Conservation (phyloP, 2,888 invertebrate species). For the Tenthredo scrophulariae region DNA sequence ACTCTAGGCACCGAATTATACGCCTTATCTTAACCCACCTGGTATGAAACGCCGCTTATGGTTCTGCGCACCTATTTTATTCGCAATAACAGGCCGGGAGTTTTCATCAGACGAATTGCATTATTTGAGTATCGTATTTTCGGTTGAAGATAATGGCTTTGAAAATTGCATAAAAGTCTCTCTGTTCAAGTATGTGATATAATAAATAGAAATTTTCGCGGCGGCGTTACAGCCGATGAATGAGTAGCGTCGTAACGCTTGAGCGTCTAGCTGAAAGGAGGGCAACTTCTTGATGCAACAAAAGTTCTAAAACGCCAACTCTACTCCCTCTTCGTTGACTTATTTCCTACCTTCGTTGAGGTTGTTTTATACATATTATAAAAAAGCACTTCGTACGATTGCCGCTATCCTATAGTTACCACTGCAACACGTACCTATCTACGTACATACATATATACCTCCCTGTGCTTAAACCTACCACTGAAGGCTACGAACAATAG, state of each 20-base stretch:
- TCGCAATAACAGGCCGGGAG: not conserved
- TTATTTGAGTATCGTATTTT: not conserved
- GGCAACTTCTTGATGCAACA: conserved; percentile 19
- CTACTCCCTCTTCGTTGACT: conserved; percentile 5
- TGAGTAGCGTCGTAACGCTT: too few species aligned
- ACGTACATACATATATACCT: not conserved
- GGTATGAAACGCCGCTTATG: conserved; percentile 6
- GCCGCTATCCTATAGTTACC: not conserved
- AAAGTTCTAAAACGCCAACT: conserved; percentile 15
- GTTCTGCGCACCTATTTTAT: not conserved
- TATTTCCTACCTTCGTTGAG: not conserved
- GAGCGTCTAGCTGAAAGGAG: conserved; percentile 3
- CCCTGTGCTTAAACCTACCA: not conserved
- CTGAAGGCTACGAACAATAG: conserved; percentile 2
- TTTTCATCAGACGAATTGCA: not conserved
- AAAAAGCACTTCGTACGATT: conserved; percentile 41
- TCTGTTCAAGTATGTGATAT: not conserved
- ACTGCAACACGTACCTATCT: not conserved
- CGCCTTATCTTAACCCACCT: conserved; percentile 2
- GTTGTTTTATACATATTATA: conserved; percentile 27
- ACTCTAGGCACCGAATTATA: conserved; percentile 28
- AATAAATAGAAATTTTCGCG: not conserved
- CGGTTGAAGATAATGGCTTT: not conserved
- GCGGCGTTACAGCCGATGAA: too few species aligned
- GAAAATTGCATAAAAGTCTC: not conserved